phyloP scores from a whole-genome alignment of 2,113 vertebrate genomes.

The Megaceryle maxima region DNA sequence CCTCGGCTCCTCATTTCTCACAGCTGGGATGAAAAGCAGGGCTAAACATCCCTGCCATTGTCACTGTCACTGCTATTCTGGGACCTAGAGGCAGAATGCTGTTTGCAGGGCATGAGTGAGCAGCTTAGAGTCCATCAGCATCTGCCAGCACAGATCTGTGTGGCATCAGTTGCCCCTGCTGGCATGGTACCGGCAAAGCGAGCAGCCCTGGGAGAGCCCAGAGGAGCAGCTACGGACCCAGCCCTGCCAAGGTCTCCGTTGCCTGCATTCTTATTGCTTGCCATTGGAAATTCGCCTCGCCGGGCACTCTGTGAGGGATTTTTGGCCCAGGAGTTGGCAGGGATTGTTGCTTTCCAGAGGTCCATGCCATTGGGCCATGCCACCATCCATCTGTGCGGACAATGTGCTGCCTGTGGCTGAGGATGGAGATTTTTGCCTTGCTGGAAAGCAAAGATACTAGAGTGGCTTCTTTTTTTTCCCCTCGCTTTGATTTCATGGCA shows the following conservation, averaged over 20 bases:
- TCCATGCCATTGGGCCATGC: not conserved
- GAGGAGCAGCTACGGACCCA: not conserved
- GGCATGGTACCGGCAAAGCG: not conserved
- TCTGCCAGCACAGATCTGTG: not conserved
- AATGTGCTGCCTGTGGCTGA: not conserved
- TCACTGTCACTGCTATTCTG: not conserved
- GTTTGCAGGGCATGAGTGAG: not conserved
- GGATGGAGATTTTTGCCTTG: not conserved
- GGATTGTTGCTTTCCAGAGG: not conserved
- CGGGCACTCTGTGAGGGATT: not conserved
- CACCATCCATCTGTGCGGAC: slow-evolving; percentile 16
- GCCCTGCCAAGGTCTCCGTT: slow-evolving; percentile 27
- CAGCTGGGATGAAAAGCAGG: not conserved
- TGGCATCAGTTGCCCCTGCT: not conserved
- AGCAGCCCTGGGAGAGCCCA: not conserved
- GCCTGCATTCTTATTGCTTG: not conserved
- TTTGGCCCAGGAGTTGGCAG: slow-evolving; percentile 24
- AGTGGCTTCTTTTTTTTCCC: not conserved
- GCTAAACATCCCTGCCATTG: not conserved
- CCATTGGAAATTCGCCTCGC: not conserved
- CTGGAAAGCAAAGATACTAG: not conserved
- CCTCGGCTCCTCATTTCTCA: not conserved
- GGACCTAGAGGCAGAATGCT: not conserved
- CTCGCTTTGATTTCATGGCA: not conserved
- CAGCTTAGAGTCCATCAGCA: not conserved